These are phyloP conservation scores for Trinectes maculatus DNA, from an alignment of 2,113 vertebrate genomes.

Conservation along the genomic window DNA sequence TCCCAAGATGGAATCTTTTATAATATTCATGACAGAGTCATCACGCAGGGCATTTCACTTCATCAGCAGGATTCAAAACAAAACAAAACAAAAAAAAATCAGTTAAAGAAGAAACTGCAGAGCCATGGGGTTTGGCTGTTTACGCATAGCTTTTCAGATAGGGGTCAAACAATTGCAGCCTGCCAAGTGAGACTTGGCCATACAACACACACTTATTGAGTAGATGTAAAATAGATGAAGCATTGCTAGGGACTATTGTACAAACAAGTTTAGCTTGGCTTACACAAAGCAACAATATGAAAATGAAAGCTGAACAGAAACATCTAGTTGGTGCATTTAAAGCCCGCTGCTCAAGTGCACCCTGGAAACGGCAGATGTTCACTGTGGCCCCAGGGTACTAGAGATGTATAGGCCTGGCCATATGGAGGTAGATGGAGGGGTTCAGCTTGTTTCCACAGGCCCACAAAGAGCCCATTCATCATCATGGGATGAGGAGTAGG, in stretches of 20 bases:
- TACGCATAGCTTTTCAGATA: conserved; percentile 63
- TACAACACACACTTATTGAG: conserved; percentile 9
- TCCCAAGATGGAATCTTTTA: conserved; percentile 37
- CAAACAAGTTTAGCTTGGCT: conserved; percentile 35
- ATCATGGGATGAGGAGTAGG: conserved; percentile 63
- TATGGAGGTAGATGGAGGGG: conserved; percentile 80
- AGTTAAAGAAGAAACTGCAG: conserved; percentile 69
- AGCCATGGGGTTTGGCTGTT: conserved; percentile 71
- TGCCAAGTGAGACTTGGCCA: conserved; percentile 43
- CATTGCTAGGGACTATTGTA: conserved; percentile 10
- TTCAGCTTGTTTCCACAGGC: conserved; percentile 78
- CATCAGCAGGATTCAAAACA: conserved; percentile 64
- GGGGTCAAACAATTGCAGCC: conserved; percentile 71
- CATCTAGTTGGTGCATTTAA: conserved; percentile 63
- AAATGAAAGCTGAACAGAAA: conserved; percentile 59
- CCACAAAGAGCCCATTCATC: conserved; percentile 83
- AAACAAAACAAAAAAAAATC: conserved; percentile 30
- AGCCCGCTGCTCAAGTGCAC: conserved; percentile 57
- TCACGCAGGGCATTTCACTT: conserved; percentile 50
- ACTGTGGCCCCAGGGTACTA: conserved; percentile 71
- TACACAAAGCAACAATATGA: conserved; percentile 45
- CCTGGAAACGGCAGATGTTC: conserved; percentile 81
- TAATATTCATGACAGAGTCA: conserved; percentile 45
- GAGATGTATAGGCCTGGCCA: conserved; percentile 78
- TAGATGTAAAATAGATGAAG: conserved; percentile 9